Conservation (phyloP, 2,797 vertebrate genomes). For the Takifugu ocellatus region DNA sequence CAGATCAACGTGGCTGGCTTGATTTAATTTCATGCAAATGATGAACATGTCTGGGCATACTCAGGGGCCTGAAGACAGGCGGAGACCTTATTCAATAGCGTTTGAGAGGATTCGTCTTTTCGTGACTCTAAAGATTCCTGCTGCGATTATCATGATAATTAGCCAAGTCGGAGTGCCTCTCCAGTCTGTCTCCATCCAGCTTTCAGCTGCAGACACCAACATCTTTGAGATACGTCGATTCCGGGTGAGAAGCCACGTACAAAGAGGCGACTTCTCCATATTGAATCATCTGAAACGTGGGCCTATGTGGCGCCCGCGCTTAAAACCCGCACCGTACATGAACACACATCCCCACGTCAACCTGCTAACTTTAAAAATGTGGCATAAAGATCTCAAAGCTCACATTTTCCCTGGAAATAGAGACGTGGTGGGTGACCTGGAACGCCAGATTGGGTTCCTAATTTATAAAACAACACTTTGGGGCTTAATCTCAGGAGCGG, state of each 20-base stretch:
- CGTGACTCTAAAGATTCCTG: slow-evolving; percentile 58
- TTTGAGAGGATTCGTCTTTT: slow-evolving; percentile 49
- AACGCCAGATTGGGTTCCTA: too few relatives aligned
- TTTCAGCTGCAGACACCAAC: slow-evolving; percentile 36
- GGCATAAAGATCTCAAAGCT: neutral
- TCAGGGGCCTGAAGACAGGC: slow-evolving; percentile 25
- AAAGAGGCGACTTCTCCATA: slow-evolving; percentile 10
- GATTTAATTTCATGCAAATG: slow-evolving; percentile 55
- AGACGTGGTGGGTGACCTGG: neutral
- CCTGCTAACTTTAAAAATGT: neutral
- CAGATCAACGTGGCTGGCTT: slow-evolving; percentile 34
- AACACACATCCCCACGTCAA: neutral
- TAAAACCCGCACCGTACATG: neutral
- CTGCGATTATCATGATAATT: slow-evolving; percentile 70
- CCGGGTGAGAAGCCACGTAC: slow-evolving; percentile 10
- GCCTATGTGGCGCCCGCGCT: neutral
- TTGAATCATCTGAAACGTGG: slow-evolving; percentile 2
- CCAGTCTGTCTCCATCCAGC: slow-evolving; percentile 32
- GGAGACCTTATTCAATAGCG: slow-evolving; percentile 38
- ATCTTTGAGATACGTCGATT: slow-evolving; percentile 21
- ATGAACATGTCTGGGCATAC: slow-evolving; percentile 20
- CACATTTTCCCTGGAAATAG: neutral
- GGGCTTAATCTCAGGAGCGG: too few relatives aligned
- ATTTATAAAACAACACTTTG: too few relatives aligned
- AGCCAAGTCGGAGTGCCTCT: slow-evolving; percentile 46